Base-by-base conservation (phyloP, 2,797 vertebrate species). In the Typhlichthys eigenmanni region DNA sequence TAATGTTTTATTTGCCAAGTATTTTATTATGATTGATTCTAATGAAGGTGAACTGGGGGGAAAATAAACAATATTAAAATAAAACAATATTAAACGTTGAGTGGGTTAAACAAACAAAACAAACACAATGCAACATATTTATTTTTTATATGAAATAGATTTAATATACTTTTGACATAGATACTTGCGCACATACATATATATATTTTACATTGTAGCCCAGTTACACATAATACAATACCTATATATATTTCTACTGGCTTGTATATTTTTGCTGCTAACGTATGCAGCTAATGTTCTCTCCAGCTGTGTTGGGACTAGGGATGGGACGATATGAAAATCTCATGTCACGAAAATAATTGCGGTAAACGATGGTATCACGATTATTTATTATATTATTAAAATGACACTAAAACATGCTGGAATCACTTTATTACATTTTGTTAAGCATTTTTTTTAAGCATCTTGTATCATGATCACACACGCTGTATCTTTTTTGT, bases 161-260 rank as follows among this genome's bases (percentile, higher is more conserved):
- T 87, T 88, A 85, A 85, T 90, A 80, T 89, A 83, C 53, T 82
- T 82, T 87, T 81, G 66, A 88, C 76, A 84, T 75, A 88, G 66
- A 86, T 74, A 78, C 72, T 74, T 82, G 84, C 74, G 84, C 68
- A 83, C 71, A 76, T 64, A 71, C 57, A 80, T 62, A 66, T 84
- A 78, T 83, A 78, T 83, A 82, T 82, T 85, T 82, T 78, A 69
- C 79, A 88, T 85, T 83, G 68, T 79, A 87, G 80, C 75, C 85
- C 74, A 71, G 55, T 75, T 81, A 88, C 73, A 90, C 79, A 87
- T 84, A 82, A 81, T 82, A 79, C 72, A 69, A 64, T 68, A 79
- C 71, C 48, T 48, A 56, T 56, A 14, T 45, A 68, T 70, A 79
- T 76, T 34, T 59, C 71, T 76, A 66, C 69, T 73, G 69, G 53